Conservation (phyloP, 2,797 vertebrate genomes). For the Paratrypauchen microcephalus region DNA sequence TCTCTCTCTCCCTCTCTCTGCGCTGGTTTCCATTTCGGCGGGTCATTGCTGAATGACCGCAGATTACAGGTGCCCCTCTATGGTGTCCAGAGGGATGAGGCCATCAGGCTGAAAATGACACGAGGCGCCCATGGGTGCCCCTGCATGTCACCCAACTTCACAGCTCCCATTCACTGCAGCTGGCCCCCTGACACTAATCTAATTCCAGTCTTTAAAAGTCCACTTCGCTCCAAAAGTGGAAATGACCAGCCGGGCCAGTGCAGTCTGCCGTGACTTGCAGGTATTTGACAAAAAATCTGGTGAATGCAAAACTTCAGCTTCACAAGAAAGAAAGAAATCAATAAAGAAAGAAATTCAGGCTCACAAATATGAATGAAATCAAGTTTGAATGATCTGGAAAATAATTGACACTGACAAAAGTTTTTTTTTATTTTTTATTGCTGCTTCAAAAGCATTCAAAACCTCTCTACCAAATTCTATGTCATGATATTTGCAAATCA, state of each 20-base stretch:
- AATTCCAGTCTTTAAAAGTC: conserved; percentile 61
- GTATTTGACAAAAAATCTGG: conserved; percentile 28
- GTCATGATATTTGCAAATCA: no score
- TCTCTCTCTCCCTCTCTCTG: conserved; percentile 4
- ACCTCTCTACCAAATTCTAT: no score
- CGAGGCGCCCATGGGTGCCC: conserved; percentile 55
- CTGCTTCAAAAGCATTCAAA: no score
- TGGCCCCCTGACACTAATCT: conserved; percentile 70
- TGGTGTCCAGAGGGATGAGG: conserved; percentile 56
- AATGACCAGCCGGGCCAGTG: conserved; percentile 40
- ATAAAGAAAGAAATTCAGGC: background rate
- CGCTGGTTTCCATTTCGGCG: conserved; percentile 61
- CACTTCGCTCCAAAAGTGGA: conserved; percentile 51
- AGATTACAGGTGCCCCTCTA: conserved; percentile 57
- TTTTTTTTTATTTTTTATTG: no score
- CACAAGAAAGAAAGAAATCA: no score
- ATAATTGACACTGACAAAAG: no score
- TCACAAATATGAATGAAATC: background rate
- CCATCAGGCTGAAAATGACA: conserved; percentile 68
- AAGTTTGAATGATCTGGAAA: no score
- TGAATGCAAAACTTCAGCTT: conserved; percentile 30
- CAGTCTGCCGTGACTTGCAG: conserved; percentile 42
- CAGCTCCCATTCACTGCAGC: conserved; percentile 61
- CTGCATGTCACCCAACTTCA: conserved; percentile 53
- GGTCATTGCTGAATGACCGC: conserved; percentile 66